Evolutionary conservation across 2,888 invertebrate species (phyloP).

Genomic region (Aethes cnicana): DNA sequence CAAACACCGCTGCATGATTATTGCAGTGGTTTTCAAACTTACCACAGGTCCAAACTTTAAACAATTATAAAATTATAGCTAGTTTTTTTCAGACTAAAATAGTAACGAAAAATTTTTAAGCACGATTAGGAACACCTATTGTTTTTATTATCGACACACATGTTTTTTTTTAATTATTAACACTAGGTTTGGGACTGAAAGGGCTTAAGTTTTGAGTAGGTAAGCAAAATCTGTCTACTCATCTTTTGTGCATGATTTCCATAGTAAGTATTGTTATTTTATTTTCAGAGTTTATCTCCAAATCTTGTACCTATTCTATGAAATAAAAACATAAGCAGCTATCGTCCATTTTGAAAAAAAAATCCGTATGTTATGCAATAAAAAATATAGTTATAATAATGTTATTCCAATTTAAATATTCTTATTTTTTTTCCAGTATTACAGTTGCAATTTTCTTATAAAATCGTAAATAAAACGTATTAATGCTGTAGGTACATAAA

Average conservation of each 20-base stretch:
- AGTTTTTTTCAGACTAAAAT: constrained; percentile 1
- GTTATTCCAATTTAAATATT: too few species aligned
- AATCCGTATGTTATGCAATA: too few species aligned
- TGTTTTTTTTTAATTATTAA: background rate
- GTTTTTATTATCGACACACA: background rate
- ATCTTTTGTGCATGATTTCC: constrained; percentile 28
- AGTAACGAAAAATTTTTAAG: background rate
- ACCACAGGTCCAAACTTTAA: background rate
- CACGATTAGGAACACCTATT: constrained; percentile 12
- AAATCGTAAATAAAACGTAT: too few species aligned
- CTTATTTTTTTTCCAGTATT: too few species aligned
- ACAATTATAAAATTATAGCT: background rate
- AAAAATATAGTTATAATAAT: too few species aligned
- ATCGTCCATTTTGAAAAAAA: background rate
- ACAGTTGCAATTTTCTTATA: too few species aligned
- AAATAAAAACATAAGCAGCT: background rate
- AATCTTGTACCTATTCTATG: constrained; percentile 20
- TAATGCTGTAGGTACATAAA: too few species aligned
- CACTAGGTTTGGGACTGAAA: background rate
- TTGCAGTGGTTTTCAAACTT: too few species aligned
- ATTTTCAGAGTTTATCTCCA: constrained; percentile 6
- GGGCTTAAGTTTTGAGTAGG: background rate
- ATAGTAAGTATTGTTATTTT: constrained; percentile 20
- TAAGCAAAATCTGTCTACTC: constrained; percentile 12
- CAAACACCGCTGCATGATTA: too few species aligned